Base-by-base conservation (phyloP, 2,797 vertebrate genomes). In the Masticophis lateralis region DNA sequence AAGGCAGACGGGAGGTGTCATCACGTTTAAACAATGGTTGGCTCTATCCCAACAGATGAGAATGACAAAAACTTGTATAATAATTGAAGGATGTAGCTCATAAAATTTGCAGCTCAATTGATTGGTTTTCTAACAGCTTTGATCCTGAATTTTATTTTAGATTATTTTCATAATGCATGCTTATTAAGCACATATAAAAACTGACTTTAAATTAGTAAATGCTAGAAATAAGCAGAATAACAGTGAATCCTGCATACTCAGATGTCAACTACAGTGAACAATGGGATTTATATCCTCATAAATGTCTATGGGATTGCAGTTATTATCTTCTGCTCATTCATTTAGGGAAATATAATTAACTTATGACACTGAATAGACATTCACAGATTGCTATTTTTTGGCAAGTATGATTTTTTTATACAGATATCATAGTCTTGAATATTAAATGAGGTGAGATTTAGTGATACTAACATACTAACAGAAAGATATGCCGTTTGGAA, bases 11-110 rank as follows among this genome's bases (percentile, higher is more conserved):
- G 37, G 37, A 37, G 37, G 37, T 37, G 37, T 37, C 37, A 37
- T 37, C 37, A 37, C 37, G 37, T 37, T 37, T 37, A 37, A 37
- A 37, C 37, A 94, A 93, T 0, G 28, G 18, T 90, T 96, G 47
- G 43, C 94, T 94, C 91, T 91, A 94, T 91, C 37, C 59, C 0
- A 88, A 69, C 18, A 89, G 2, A 90, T 27, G 86, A 92, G 95
- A 91, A 0, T n/a, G 10, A 9, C 51, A 18, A 92, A 95, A 90
- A 91, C 3, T n/a, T 57, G 12, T 47, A 1, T 9, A 91, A n/a
- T 86, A 92, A 89, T 91, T 87, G 1, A 0, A 20, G 7, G 20
- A 92, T 74, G 32, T 37, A 7, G 89, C 89, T 32, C 61, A 92
- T 55, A 92, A 95, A 94, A 92, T 60, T 27, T 91, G 1, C n/a